phyloP scores from a whole-genome alignment of 2,888 invertebrate species.

The Dromius quadrimaculatus region DNA sequence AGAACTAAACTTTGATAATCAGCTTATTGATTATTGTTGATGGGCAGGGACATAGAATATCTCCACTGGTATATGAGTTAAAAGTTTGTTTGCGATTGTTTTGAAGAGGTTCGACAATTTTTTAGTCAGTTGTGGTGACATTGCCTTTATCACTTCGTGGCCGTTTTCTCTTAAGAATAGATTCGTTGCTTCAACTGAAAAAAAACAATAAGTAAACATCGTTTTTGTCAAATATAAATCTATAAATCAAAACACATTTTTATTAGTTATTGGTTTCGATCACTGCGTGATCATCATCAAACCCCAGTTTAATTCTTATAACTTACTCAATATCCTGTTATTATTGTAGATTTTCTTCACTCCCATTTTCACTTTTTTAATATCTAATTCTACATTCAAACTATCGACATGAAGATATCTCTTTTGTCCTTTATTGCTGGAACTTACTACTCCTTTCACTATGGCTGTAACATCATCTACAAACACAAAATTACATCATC shows the following conservation, averaged over 20 bases:
- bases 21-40: conserved; percentile 11
- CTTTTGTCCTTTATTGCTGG: conserved; percentile 65
- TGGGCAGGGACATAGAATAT: conserved; percentile 68
- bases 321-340: conserved; percentile 78
- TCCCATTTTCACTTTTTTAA: conserved; percentile 74
- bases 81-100: conserved; percentile 75
- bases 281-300: no score
- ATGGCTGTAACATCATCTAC: conserved; percentile 72
- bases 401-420: conserved; percentile 74
- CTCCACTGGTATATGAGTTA: conserved; percentile 74
- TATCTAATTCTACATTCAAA: conserved; percentile 72
- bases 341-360: conserved; percentile 78
- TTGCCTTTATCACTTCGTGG: conserved; percentile 75
- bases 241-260: no score
- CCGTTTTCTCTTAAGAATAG: conserved; percentile 78
- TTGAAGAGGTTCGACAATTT: conserved; percentile 75
- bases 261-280: no score
- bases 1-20: conserved; percentile 14
- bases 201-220: conserved; percentile 1
- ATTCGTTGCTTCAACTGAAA: conserved; percentile 78
- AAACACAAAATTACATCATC: neutral
- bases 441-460: conserved; percentile 72
- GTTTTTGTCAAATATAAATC: no score
- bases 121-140: conserved; percentile 76
- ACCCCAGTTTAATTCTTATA: no score